phyloP scores from a whole-genome alignment of 2,888 invertebrate genomes.

The Aplocera efformata region DNA sequence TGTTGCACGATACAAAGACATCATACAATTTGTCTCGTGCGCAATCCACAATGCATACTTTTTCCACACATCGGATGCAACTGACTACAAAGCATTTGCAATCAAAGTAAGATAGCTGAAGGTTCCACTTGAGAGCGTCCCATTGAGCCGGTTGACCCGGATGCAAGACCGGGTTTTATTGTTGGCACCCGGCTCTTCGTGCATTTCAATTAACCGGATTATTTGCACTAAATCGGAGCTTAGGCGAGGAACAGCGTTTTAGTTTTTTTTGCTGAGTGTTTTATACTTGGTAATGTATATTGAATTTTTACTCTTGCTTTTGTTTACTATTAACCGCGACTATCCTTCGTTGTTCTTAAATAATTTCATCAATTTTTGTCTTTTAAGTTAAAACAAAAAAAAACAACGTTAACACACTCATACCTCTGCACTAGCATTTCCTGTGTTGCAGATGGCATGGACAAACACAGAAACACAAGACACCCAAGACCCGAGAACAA shows the following conservation, averaged over 20 bases:
- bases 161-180: constrained; percentile 17
- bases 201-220: constrained; percentile 28
- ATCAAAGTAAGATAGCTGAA: constrained; percentile 9
- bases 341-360: no score
- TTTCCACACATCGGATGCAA: constrained; percentile 9
- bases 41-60: constrained; percentile 8
- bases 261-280: neutral
- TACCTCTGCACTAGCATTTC: no score
- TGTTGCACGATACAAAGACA: no score
- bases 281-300: neutral
- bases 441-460: no score
- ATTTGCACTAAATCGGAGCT: constrained; percentile 17
- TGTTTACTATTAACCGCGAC: no score
- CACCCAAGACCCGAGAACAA: no score
- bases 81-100: constrained; percentile 10
- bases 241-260: constrained; percentile 1
- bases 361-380: no score
- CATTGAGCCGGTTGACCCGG: constrained; percentile 13
- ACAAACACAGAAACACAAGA: no score
- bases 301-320: constrained; percentile 4
- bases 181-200: constrained; percentile 20
- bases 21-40: constrained; percentile 1
- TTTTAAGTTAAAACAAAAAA: no score
- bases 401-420: no score
- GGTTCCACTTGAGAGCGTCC: constrained; percentile 10